Percentiles rank a stretch among this genome's conserved stretches.
phyloP scores from a whole-genome alignment of 2,797 vertebrate species.

The Aphelocoma californica region DNA sequence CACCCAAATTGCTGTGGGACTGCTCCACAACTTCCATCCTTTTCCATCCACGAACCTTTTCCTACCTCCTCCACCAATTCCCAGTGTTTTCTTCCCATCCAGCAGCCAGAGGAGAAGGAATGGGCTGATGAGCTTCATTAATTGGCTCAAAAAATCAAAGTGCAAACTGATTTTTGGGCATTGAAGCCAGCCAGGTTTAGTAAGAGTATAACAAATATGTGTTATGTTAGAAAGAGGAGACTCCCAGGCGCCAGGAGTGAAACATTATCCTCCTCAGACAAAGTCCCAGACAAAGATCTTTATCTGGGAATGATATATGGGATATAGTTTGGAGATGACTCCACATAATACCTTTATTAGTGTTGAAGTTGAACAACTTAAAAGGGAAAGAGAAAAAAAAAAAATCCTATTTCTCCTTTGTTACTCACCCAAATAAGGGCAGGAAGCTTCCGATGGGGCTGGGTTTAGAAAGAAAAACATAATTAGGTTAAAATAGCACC shows the following conservation, averaged over 20 bases:
- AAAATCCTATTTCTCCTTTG: constrained; percentile 37
- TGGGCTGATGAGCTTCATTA: not conserved
- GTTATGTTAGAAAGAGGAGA: constrained; percentile 64
- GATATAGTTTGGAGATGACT: constrained; percentile 70
- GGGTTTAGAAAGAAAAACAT: not conserved
- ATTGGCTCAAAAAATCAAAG: not conserved
- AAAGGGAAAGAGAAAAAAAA: not conserved
- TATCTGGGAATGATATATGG: constrained; percentile 69
- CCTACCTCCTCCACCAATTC: not conserved
- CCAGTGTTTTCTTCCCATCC: not conserved
- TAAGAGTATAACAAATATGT: constrained; percentile 62
- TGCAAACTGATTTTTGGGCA: constrained; percentile 49
- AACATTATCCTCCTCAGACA: constrained; percentile 72
- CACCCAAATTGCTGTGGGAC: not conserved
- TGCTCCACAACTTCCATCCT: not conserved
- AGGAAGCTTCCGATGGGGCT: not conserved
- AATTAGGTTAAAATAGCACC: not conserved
- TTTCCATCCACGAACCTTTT: not conserved
- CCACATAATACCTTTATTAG: constrained; percentile 69
- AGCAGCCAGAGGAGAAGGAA: not conserved
- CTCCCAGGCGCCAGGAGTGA: constrained; percentile 66
- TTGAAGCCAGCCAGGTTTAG: constrained; percentile 44
- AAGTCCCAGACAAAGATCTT: constrained; percentile 71
- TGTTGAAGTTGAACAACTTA: constrained; percentile 61
- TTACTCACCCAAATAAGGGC: constrained; percentile 50